Evolutionary conservation across 2,113 vertebrate genomes (phyloP).

Genomic region (Galemys pyrenaicus): DNA sequence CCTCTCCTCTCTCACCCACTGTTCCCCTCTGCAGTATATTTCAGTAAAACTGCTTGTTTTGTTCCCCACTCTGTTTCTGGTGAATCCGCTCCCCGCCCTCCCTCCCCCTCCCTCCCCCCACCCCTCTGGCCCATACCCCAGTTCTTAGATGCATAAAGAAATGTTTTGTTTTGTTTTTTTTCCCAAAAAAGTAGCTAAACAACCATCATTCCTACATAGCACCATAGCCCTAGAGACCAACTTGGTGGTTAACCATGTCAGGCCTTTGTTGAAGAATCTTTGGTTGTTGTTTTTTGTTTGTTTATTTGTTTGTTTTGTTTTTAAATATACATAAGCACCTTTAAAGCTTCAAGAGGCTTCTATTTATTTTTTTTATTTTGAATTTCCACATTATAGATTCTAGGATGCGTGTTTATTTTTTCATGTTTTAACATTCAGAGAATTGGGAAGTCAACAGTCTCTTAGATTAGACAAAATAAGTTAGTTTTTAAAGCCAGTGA

Average conservation of each 20-base stretch:
- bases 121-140: no score
- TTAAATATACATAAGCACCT: neutral
- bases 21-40: no score
- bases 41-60: no score
- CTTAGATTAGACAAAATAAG: neutral
- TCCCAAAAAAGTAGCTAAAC: no score
- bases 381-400: neutral
- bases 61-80: no score
- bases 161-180: no score
- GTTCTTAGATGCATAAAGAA: no score
- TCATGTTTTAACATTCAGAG: neutral
- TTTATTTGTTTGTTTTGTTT: no score
- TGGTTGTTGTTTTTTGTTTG: neutral
- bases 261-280: neutral
- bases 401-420: neutral
- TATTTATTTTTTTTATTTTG: neutral
- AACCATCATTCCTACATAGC: neutral
- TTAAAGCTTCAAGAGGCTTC: neutral
- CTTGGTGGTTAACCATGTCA: neutral
- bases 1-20: no score
- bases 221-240: neutral
- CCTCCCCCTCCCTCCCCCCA: no score
- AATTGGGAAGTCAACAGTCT: neutral
- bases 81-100: no score
- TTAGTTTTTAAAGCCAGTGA: neutral